Percentiles rank a stretch among this genome's conserved stretches.
phyloP scores from a whole-genome alignment of 1,140 invertebrate genomes.

The Heliconius hermathena region DNA sequence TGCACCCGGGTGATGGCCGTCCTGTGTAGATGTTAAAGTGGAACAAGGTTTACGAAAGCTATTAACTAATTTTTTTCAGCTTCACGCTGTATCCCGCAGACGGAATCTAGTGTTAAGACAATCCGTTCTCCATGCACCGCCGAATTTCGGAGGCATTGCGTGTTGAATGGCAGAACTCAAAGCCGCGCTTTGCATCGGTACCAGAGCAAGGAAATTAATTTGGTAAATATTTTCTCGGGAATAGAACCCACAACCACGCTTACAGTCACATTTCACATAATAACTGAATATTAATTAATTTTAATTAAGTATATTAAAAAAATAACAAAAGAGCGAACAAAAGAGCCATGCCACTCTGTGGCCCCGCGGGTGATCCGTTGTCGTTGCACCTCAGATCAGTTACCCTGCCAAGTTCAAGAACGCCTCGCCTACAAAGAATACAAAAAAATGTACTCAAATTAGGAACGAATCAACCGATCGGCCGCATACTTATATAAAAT shows the following conservation, averaged over 20 bases:
- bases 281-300: not conserved
- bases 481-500: slow-evolving; percentile 75
- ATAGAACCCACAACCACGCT: too few species aligned
- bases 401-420: slow-evolving; percentile 69
- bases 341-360: slow-evolving; percentile 24
- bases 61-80: slow-evolving; percentile 39
- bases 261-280: too few species aligned
- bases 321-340: not conserved
- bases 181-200: too few species aligned
- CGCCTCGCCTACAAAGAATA: slow-evolving; percentile 53
- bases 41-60: slow-evolving; percentile 76
- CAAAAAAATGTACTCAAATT: slow-evolving; percentile 74
- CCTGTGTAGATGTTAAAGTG: slow-evolving; percentile 67
- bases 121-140: too few species aligned
- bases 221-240: too few species aligned
- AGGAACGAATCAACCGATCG: slow-evolving; percentile 74
- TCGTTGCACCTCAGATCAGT: slow-evolving; percentile 48
- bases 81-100: not conserved
- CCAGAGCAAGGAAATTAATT: too few species aligned
- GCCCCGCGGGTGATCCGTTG: slow-evolving; percentile 25
- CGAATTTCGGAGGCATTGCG: too few species aligned
- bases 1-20: slow-evolving; percentile 57
- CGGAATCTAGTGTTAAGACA: too few species aligned
- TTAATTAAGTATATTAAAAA: not conserved
- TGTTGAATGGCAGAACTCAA: too few species aligned